Evolutionary conservation across 1,140 invertebrate genomes (phyloP), one percentile per base, ranked within the genome.

Genomic region (Trichogramma pretiosum): DNA sequence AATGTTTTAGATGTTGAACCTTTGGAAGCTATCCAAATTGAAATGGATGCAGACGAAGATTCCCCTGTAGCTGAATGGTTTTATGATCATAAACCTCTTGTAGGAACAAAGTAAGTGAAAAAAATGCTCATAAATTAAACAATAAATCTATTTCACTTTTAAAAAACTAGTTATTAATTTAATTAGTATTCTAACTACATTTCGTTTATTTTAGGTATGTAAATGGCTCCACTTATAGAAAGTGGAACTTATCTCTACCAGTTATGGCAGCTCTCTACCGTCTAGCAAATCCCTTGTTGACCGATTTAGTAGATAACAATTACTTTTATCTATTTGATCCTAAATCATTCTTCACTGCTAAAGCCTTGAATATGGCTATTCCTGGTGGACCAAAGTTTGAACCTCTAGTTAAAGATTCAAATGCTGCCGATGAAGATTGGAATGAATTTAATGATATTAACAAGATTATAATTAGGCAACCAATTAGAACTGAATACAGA

Each of bases 381-480:
- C 97, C 97, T 21, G 97, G 97, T 52, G 97, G 97, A 4, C 97
- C 97, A 0, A 99, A 99, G 71, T 99, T 99, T 78, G 97, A 99
- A 70, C 96, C 97, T 0, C 69, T 99, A 1, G 93, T 99, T 0
- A 99, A 99, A 64, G 97, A 99, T 73, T 87, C 89, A 55, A 95
- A 94, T 65, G 83, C 89, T 52, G 90, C 85, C 11, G 97, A 99
- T 76, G 97, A 99, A 77, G 97, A 99, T 72, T 99, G 97, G 97
- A 99, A 99, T 75, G 97, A 99, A 72, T 99, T 99, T 62, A 99
- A 99, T 75, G 97, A 99, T 64, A 99, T 99, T 42, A 99, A 99
- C 63, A 99, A 99, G 70, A 98, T 99, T 55, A 99, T 99, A 46
- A 99, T 99, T 60, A 75, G 97, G 22, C 95, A 99, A 63, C 95